Base-by-base conservation (phyloP, 2,797 vertebrate genomes). In the Clarias platycephalus region DNA sequence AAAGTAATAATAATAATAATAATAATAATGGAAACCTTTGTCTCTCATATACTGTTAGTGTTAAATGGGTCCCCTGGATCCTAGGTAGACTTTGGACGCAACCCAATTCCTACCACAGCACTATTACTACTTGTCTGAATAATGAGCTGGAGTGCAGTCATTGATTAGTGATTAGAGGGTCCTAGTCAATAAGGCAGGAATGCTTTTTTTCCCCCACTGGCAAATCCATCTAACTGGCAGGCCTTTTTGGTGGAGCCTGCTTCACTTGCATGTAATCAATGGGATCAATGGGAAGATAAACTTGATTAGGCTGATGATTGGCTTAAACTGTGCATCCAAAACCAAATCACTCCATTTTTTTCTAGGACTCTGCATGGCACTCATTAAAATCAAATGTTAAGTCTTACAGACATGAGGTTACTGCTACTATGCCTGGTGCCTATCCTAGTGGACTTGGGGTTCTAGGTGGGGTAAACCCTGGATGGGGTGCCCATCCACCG, bases 191-290 rank as follows among this genome's bases (percentile, higher is more conserved):
- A 81, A 67, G 6, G 20, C 15, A 74, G 68, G 67, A 68, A 83
- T 34, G 79, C 55, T 88, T 88, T 85, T 18, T 26, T 4, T 26
- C 57, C 4, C 13, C 64, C 60, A 5, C 60, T 1, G n/a, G n/a
- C 53, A 78, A 24, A 68, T 89, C 84, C 85, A 84, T 79, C 80
- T 84, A 77, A 62, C 44, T 64, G 77, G 63, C 87, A 75, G 72
- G 49, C 37, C 72, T 67, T 79, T 55, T 71, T 74, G 31, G 55
- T 72, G 44, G 7, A 44, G 40, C 26, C 26, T 18, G 9, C 53
- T 7, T 24, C 44, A 83, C 87, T 83, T 72, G 81, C 83, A 81
- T 80, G 9, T 80, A 83, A 90, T 91, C 74, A 75, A 82, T 81
- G 3, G 28, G 22, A 81, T 71, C 2, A 77, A 90, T 82, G 44